Evolutionary conservation across 2,888 invertebrate species (phyloP).

Genomic region (Sepiola atlantica): DNA sequence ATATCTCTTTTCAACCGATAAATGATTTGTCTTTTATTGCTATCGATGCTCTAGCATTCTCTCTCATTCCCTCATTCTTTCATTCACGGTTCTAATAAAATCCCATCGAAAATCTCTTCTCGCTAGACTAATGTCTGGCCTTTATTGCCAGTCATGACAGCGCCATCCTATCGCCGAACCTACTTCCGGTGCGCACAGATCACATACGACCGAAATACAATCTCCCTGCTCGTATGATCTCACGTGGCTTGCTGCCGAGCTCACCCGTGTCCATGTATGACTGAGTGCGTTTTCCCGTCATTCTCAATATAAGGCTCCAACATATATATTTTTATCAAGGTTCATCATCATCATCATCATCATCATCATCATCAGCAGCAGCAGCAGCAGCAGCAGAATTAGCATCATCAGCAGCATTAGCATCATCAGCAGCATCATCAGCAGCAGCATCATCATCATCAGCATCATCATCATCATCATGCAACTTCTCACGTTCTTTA

Average conservation of each 20-base stretch:
- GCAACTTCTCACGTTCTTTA: too few relatives aligned
- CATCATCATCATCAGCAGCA: too few relatives aligned
- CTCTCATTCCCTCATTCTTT: not conserved
- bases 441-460: too few relatives aligned
- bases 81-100: not conserved
- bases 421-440: too few relatives aligned
- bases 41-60: not conserved
- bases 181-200: not conserved
- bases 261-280: not conserved
- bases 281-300: not conserved
- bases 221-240: conserved; percentile 2
- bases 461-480: too few relatives aligned
- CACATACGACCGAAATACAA: conserved; percentile 11
- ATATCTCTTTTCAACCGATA: conserved; percentile 18
- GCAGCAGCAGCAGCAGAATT: too few relatives aligned
- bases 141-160: not conserved
- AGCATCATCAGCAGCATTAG: too few relatives aligned
- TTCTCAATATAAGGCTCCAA: not conserved
- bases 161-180: not conserved
- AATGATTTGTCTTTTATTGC: conserved; percentile 6
- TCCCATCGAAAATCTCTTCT: not conserved
- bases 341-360: too few relatives aligned
- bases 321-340: too few relatives aligned
- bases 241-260: not conserved
- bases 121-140: not conserved